Evolutionary conservation across 2,888 invertebrate species (phyloP).

Genomic region (Liposcelis brunnea): DNA sequence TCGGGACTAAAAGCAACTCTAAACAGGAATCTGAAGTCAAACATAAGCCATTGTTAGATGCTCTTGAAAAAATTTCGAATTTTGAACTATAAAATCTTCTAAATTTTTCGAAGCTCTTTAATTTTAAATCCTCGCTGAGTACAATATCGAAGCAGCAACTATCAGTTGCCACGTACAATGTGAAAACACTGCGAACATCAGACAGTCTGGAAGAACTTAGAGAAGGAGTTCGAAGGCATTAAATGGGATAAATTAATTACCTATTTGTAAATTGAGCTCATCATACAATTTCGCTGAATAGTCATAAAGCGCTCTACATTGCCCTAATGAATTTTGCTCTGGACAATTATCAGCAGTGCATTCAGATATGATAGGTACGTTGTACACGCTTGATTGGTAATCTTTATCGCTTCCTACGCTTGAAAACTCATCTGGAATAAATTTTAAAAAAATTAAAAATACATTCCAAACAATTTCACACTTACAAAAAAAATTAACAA

Average conservation of each 20-base stretch:
- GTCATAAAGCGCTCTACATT: constrained; percentile 71
- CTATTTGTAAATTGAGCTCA: constrained; percentile 58
- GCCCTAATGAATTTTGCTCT: constrained; percentile 37
- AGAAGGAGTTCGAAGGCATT: too few species aligned
- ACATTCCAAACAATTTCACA: not conserved
- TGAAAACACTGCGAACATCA: too few species aligned
- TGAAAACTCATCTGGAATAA: constrained; percentile 55
- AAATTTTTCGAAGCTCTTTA: too few species aligned
- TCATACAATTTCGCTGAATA: constrained; percentile 77
- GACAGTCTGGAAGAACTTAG: too few species aligned
- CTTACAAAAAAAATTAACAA: too few species aligned
- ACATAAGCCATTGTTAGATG: too few species aligned
- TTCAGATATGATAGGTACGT: constrained; percentile 17
- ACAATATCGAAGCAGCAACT: too few species aligned
- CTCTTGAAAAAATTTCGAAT: constrained; percentile 2
- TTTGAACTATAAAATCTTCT: not conserved
- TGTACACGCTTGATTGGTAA: constrained; percentile 19
- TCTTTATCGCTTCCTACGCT: constrained; percentile 44
- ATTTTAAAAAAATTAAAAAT: constrained; percentile 12
- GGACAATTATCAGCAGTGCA: constrained; percentile 26
- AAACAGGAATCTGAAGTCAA: too few species aligned
- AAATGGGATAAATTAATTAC: constrained; percentile 29
- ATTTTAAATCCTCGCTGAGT: too few species aligned
- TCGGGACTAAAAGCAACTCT: too few species aligned
- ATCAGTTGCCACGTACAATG: too few species aligned